These are phyloP conservation scores for Eulemur macaco DNA, from an alignment of 2,113 vertebrate species.

Conservation along the genomic window DNA sequence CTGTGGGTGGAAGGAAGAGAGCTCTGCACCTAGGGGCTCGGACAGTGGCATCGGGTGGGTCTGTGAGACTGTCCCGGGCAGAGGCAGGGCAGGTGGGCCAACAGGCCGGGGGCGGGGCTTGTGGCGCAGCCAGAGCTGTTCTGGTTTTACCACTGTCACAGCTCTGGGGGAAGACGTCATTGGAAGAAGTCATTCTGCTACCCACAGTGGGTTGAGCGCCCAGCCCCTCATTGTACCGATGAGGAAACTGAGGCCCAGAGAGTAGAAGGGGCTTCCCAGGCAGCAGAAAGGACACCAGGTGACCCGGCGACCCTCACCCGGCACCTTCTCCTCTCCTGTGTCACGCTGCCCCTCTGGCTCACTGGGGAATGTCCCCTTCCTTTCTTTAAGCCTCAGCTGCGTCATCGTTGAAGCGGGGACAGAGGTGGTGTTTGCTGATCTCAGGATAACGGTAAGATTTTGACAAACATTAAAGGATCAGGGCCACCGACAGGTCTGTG, in stretches of 20 bases:
- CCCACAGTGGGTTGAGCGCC: background rate
- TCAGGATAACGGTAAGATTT: background rate
- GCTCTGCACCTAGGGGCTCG: fast-evolving
- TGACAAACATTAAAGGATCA: fast-evolving
- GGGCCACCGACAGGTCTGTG: background rate
- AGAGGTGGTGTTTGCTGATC: background rate
- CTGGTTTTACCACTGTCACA: background rate
- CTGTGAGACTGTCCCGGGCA: background rate
- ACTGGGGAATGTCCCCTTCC: background rate
- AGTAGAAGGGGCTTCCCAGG: background rate
- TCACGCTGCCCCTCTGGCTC: background rate
- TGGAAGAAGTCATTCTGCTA: background rate
- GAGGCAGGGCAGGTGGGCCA: background rate
- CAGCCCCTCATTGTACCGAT: background rate
- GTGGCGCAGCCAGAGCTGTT: fast-evolving
- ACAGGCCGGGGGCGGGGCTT: background rate
- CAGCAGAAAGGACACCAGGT: background rate
- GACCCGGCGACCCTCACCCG: background rate
- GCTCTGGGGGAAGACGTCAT: background rate
- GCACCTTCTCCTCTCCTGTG: background rate
- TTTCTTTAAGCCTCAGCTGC: background rate
- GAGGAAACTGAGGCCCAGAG: background rate
- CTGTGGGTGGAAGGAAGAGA: background rate
- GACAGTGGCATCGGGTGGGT: too few species aligned
- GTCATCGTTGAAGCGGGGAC: background rate